phyloP scores from a whole-genome alignment of 2,797 vertebrate species.

The Holocentrus rufus region DNA sequence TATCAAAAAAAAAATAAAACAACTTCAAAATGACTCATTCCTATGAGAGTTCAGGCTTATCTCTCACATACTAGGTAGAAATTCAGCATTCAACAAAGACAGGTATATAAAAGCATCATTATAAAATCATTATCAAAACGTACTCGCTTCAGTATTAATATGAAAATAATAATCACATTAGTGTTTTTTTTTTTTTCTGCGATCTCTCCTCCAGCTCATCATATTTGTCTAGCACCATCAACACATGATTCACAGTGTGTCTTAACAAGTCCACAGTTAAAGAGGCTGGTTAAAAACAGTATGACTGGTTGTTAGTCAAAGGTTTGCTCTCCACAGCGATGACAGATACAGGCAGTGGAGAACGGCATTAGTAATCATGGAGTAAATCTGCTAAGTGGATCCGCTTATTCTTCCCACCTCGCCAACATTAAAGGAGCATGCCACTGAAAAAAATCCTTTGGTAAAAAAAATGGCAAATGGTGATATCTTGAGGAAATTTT shows the following conservation, averaged over 20 bases:
- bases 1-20: no score
- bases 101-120: no score
- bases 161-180: no score
- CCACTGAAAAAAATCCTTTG: not conserved
- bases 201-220: not conserved
- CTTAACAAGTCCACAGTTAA: not conserved
- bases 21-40: no score
- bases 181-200: not conserved
- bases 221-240: constrained; percentile 29
- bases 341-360: not conserved
- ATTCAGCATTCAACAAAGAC: no score
- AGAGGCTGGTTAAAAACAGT: constrained; percentile 21
- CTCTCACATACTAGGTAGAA: no score
- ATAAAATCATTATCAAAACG: no score
- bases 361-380: not conserved
- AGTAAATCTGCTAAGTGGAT: not conserved
- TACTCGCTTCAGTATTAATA: not conserved
- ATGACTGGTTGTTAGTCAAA: constrained; percentile 2
- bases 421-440: no score
- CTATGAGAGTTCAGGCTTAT: not conserved
- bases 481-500: no score
- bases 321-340: not conserved
- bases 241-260: constrained; percentile 35
- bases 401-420: no score
- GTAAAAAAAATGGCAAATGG: no score